Base-by-base conservation (phyloP, 2,797 vertebrate genomes). In the Hemibagrus guttatus region DNA sequence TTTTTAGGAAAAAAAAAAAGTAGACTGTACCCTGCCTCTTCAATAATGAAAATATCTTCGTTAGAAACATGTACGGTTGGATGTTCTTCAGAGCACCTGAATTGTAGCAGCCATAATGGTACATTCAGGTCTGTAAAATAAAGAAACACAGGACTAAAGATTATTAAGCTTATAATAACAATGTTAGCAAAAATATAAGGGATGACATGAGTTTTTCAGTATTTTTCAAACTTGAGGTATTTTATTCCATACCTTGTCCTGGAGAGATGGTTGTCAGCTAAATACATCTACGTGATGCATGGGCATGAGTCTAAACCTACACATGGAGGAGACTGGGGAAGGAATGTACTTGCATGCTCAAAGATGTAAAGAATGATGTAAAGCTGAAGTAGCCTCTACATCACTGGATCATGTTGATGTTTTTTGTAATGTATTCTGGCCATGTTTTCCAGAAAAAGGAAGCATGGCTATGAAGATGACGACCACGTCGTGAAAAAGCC, bases 401-500 rank as follows among this genome's bases (percentile, higher is more conserved):
- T 76, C n/a, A 86, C 58, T 61, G 46, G 28, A 81, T 66, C 76
- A 49, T 26, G 68, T 21, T 19, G 71, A 79, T 86, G 71, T 87
- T 61, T 64, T 76, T 8, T 52, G 6, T 31, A 35, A 84, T 12
- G 23, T 35, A 9, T 80, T 84, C 12, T 72, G 58, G 79, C 58
- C 52, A 35, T 75, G 54, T 85, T 78, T 72, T 89, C 63, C 93
- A 99, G 98, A 91, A 98, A 97, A 95, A 97, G 97, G 91, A 99
- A 97, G 89, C 95, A 97, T 92, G 97, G 97, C 80, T 97, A 96
- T 89, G 97, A 99, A 93, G 97, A 98, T 39, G 97, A 97, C 26
- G 97, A 95, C 31, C 96, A 96, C 1, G 91, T 97, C 1, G 88
- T 95, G 19, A 99, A 96, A 92, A 94, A 98, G 90, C 95, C 95